phyloP scores from a whole-genome alignment of 2,888 invertebrate genomes.

The Drosophila prolongata region DNA sequence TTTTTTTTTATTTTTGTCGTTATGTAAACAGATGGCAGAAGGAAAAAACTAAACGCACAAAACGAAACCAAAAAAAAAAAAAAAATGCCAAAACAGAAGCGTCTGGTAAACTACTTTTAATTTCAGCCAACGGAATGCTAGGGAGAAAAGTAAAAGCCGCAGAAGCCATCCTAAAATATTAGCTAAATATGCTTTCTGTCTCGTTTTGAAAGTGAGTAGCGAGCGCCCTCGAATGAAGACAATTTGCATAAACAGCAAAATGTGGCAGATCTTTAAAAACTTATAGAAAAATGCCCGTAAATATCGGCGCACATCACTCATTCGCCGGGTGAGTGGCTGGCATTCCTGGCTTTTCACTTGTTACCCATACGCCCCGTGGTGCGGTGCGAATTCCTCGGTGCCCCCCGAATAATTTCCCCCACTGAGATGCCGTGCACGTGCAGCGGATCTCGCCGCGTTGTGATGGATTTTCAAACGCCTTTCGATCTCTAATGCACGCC shows the following conservation, averaged over 20 bases:
- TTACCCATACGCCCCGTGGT: conserved; percentile 75
- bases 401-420: conserved; percentile 10
- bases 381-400: conserved; percentile 67
- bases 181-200: conserved; percentile 63
- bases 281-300: conserved; percentile 29
- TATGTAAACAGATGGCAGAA: conserved; percentile 45
- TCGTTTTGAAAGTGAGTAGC: conserved; percentile 64
- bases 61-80: conserved; percentile 46
- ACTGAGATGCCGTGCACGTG: conserved; percentile 52
- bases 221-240: conserved; percentile 45
- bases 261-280: conserved; percentile 29
- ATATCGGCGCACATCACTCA: conserved; percentile 31
- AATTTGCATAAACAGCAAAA: conserved; percentile 71
- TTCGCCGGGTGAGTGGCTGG: conserved; percentile 41
- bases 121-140: conserved; percentile 54
- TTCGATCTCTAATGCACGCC: conserved; percentile 43
- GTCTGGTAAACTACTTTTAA: conserved; percentile 69
- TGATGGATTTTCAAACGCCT: conserved; percentile 26
- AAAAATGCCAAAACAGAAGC: conserved; percentile 51
- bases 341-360: conserved; percentile 74
- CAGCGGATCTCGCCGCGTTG: conserved; percentile 39
- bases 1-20: conserved; percentile 18
- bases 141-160: conserved; percentile 73
- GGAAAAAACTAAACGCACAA: background rate
- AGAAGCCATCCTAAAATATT: conserved; percentile 62